A percentile compares a stretch with the other conserved stretches of the same genome.
phyloP scores from a whole-genome alignment of 2,888 invertebrate genomes.

The Priocnemis perturbator region DNA sequence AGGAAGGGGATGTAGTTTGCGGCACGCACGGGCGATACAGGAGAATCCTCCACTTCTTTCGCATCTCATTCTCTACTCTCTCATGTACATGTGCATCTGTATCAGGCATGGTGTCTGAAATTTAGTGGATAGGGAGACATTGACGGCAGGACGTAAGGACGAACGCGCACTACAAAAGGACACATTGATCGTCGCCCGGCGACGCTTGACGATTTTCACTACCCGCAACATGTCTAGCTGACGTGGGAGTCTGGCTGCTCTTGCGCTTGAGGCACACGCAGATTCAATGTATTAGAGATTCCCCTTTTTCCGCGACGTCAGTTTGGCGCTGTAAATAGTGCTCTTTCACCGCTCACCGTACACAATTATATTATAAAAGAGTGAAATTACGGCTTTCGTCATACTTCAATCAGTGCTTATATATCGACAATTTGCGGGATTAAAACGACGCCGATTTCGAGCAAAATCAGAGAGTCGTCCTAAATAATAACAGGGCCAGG shows the following conservation, averaged over 20 bases:
- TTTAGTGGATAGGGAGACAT: conserved; percentile 16
- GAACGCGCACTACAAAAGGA: conserved; percentile 47
- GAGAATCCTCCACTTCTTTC: conserved; percentile 12
- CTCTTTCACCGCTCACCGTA: too few relatives aligned
- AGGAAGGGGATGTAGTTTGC: too few relatives aligned
- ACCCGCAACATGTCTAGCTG: neutral
- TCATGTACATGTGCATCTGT: too few relatives aligned
- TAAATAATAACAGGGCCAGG: too few relatives aligned
- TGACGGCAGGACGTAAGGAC: conserved; percentile 17
- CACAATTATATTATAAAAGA: neutral
- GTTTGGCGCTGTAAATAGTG: too few relatives aligned
- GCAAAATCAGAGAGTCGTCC: neutral
- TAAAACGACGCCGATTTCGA: conserved; percentile 25
- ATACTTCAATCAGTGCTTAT: conserved; percentile 4
- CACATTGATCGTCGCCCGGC: conserved; percentile 50
- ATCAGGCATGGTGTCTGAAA: neutral
- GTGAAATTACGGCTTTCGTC: neutral
- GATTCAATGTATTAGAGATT: too few relatives aligned
- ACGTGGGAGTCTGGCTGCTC: neutral
- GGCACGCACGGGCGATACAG: too few relatives aligned
- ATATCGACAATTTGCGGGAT: conserved; percentile 28
- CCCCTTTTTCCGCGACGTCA: too few relatives aligned
- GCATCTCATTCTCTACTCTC: neutral
- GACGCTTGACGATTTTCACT: conserved; percentile 34
- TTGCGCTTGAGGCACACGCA: too few relatives aligned